Evolutionary conservation across 2,797 vertebrate genomes (phyloP), one percentile per base, ranked within the genome.

Genomic region (Lerista edwardsae): DNA sequence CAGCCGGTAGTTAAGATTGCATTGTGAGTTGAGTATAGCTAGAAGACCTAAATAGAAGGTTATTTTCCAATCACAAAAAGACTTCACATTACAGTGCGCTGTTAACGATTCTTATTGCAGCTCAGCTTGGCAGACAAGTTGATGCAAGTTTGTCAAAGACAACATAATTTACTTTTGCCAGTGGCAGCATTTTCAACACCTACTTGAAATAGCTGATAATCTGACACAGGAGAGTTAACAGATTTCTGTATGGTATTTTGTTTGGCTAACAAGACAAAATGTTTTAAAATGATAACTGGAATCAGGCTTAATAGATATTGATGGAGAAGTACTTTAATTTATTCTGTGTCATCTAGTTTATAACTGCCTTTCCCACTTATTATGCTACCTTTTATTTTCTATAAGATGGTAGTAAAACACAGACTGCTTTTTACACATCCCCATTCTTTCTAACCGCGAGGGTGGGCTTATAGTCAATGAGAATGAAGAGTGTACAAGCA

Each of bases 121-220:
- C 89, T 90, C 90, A 29, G 91, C 90, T 94, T 93, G 92, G 89
- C 94, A 93, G 94, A 91, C 95, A 93, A 94, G 95, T 94, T 92
- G 92, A 90, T 95, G 91, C 95, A 95, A 91, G 93, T 94, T 94
- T 92, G 87, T 91, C 88, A 91, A 95, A 91, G 91, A 94, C 95
- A 95, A 91, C 73, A 80, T 93, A 94, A 95, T 94, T 96, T 87
- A 80, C 93, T 96, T 94, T 94, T 95, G 85, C 86, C 84, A 90
- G 92, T 87, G 92, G 92, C 92, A 91, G 94, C 93, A 93, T 93
- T 93, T 94, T 94, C 95, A 94, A 92, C 94, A 93, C 91, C 95
- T 94, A 84, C 89, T 93, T 90, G 95, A 95, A 95, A 95, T 92
- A 95, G 94, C 92, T 94, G 94, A 95, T 95, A 95, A 96, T 94